Conservation (phyloP, 2,888 invertebrate genomes). For the Meteorus colon region DNA sequence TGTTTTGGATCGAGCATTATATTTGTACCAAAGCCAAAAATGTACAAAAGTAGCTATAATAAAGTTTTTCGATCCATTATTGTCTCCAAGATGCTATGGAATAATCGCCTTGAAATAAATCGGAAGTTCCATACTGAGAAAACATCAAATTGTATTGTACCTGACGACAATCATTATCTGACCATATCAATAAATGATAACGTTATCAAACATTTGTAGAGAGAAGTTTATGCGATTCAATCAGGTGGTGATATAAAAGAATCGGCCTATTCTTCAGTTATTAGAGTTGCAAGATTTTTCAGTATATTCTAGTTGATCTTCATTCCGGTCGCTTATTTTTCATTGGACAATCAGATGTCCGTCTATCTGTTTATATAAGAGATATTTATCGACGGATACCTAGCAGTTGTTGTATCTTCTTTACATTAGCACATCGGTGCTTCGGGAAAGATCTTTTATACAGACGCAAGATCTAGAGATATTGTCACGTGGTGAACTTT, state of each 20-base stretch:
- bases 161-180: not conserved
- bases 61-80: constrained; percentile 86
- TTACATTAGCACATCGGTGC: too few relatives aligned
- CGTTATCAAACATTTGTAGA: not conserved
- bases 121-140: not conserved
- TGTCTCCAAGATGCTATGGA: constrained; percentile 89
- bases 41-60: constrained; percentile 79
- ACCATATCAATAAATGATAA: not conserved
- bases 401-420: too few relatives aligned
- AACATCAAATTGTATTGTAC: not conserved
- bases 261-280: not conserved
- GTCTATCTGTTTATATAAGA: too few relatives aligned
- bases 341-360: too few relatives aligned
- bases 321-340: too few relatives aligned
- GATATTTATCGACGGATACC: too few relatives aligned
- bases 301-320: too few relatives aligned
- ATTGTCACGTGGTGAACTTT: too few relatives aligned
- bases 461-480: too few relatives aligned
- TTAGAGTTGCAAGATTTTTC: not conserved
- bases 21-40: constrained; percentile 80
- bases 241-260: too few relatives aligned
- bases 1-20: constrained; percentile 86
- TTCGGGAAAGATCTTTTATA: too few relatives aligned
- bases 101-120: constrained; percentile 78
- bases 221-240: not conserved